phyloP scores from a whole-genome alignment of 2,888 invertebrate species.

The Iphiclides podalirius region DNA sequence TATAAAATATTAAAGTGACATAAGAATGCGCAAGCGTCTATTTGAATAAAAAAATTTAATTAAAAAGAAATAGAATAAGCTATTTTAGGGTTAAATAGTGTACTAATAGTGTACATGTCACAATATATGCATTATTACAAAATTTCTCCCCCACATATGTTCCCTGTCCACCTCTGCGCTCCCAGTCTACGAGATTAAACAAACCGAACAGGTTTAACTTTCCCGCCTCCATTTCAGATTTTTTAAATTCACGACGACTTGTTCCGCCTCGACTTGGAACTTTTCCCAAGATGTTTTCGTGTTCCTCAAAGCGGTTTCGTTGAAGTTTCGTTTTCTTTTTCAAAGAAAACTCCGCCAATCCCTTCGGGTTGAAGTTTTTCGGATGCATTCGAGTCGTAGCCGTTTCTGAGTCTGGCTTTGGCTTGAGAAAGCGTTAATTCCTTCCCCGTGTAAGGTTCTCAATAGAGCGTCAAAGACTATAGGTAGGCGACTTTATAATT shows the following conservation, averaged over 20 bases:
- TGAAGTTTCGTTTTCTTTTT: constrained; percentile 2
- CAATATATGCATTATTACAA: no score
- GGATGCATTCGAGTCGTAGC: constrained; percentile 10
- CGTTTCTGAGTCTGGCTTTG: constrained; percentile 2
- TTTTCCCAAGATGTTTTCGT: constrained; percentile 19
- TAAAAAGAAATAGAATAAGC: no score
- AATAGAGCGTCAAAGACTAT: constrained; percentile 20
- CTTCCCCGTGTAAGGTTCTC: constrained; percentile 12
- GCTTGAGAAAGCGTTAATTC: constrained; percentile 17
- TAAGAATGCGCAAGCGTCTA: no score
- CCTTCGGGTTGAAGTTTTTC: constrained; percentile 12
- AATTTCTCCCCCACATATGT: no score
- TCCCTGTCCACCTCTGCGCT: no score
- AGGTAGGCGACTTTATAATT: constrained; percentile 21
- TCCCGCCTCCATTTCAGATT: not conserved
- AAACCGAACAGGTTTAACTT: not conserved
- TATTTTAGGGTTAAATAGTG: no score
- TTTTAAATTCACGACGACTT: not conserved
- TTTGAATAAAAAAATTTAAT: no score
- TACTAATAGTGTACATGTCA: no score
- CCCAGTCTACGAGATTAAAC: no score
- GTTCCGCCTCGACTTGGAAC: constrained; percentile 5
- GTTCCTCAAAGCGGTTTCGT: constrained; percentile 16
- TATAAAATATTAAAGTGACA: no score
- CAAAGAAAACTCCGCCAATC: constrained; percentile 13